Evolutionary conservation across 2,797 vertebrate species (phyloP), one percentile per base, ranked within the genome.

Genomic region (Lutjanus argentimaculatus): DNA sequence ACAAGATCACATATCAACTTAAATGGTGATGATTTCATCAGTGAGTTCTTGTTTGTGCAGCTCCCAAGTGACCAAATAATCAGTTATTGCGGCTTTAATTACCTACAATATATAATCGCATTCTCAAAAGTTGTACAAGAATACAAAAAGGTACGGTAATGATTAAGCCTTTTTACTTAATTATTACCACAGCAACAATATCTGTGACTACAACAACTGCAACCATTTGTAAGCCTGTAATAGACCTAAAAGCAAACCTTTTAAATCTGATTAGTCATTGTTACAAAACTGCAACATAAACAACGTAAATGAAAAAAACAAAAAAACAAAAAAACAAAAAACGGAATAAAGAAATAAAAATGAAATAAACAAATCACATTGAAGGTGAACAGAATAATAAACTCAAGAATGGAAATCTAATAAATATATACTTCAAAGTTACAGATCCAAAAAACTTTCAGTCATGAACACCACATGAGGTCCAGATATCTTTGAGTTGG

Each of bases 401-500:
- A 19, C 52, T 21, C 8, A 42, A 42, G 21, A 61, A 64, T 19
- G 1, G 8, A 25, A 57, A 51, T 59, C 5, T 22, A 17, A 63
- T 55, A 58, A 58, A 48, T 55, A n/a, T 16, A 8, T 25, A 10
- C n/a, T 22, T 56, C 1, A n/a, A 45, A 45, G 8, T 14, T 43
- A 42, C 25, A 17, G 22, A 21, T 72, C 11, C 25, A 61, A 19
- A 49, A 49, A 57, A 11, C 8, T n/a, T 17, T 30, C 7, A 62
- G 9, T 17, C 7, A 25, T 58, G 45, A 65, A 73, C 53, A 57
- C 3, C 45, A 45, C 12, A 46, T 52, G 62, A 71, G 45, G 45
- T 51, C 42, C 17, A 59, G 52, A 68, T 72, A 7, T 75, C 36
- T 66, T n/a, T 59, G 59, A 73, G 12, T 59, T 19, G 61, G 16